These are phyloP conservation scores for Pocota personata DNA, from an alignment of 2,888 invertebrate species.

Conservation along the genomic window DNA sequence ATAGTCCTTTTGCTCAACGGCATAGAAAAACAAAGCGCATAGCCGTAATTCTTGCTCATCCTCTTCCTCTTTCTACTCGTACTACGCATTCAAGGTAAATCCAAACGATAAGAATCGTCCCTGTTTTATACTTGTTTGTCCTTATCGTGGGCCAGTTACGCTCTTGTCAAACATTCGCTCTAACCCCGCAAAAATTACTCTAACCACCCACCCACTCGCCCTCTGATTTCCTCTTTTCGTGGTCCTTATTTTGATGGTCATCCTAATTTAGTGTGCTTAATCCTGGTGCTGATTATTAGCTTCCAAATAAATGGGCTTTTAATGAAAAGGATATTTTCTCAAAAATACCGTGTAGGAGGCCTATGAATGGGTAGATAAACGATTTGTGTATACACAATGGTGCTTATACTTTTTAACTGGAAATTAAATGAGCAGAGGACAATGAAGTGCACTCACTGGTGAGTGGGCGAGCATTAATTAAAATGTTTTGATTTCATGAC, in stretches of 20 bases:
- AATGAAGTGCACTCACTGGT: slow-evolving; percentile 27
- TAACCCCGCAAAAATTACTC: slow-evolving; percentile 17
- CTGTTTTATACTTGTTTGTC: slow-evolving; percentile 36
- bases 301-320: slow-evolving; percentile 68
- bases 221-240: neutral
- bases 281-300: slow-evolving; percentile 70
- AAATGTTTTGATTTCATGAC: neutral
- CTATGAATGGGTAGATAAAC: slow-evolving; percentile 52
- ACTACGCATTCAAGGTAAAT: slow-evolving; percentile 48
- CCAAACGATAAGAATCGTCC: slow-evolving; percentile 56
- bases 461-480: slow-evolving; percentile 13
- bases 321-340: slow-evolving; percentile 63
- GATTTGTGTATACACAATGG: slow-evolving; percentile 34
- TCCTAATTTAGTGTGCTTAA: slow-evolving; percentile 71
- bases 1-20: slow-evolving; percentile 61
- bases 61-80: neutral
- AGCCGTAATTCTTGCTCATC: slow-evolving; percentile 39
- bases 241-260: slow-evolving; percentile 65
- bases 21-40: slow-evolving; percentile 64
- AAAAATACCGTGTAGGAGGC: neutral
- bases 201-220: neutral
- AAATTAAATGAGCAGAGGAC: slow-evolving; percentile 48
- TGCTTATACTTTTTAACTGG: slow-evolving; percentile 18
- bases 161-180: slow-evolving; percentile 43
- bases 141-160: slow-evolving; percentile 54